These are phyloP conservation scores for Tragelaphus buxtoni DNA, from an alignment of 2,113 vertebrate species.

Conservation along the genomic window DNA sequence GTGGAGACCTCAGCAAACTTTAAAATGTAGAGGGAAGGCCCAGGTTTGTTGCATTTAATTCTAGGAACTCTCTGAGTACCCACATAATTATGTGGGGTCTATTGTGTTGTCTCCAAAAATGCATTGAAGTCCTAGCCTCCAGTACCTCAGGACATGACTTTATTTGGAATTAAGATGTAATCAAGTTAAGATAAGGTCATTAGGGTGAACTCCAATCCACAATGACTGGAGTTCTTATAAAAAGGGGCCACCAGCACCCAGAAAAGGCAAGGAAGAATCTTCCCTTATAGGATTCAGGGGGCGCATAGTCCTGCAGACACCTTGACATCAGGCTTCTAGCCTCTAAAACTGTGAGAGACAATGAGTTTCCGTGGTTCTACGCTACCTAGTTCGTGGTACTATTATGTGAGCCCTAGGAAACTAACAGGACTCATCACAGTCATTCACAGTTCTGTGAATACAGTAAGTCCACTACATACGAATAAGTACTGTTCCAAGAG, in stretches of 20 bases:
- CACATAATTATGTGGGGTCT: background rate
- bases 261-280: background rate
- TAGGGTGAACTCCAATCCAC: background rate
- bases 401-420: background rate
- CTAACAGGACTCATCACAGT: background rate
- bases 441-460: background rate
- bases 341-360: background rate
- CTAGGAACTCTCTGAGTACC: background rate
- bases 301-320: background rate
- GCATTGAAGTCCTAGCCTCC: background rate
- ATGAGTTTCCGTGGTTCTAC: background rate
- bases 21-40: background rate
- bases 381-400: background rate
- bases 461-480: background rate
- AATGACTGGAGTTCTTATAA: background rate
- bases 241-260: background rate
- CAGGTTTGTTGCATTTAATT: background rate
- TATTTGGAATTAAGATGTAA: background rate
- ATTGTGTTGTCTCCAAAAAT: background rate
- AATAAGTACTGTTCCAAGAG: background rate
- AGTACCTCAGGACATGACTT: background rate
- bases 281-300: background rate
- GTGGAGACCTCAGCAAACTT: background rate
- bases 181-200: background rate
- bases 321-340: background rate